Evolutionary conservation across 1,140 invertebrate genomes (phyloP).

Genomic region (Caenorhabditis elegans): WBcel235 BX284606.5:16970001-16970500

Average conservation of each 20-base stretch:
- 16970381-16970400: not conserved
- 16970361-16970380: not conserved
- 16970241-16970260: not conserved
- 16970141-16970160: too few relatives aligned
- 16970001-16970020: not conserved
- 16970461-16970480: not conserved
- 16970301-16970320: not conserved
- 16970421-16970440: not conserved
- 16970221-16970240: not conserved
- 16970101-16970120: not conserved
- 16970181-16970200: not conserved
- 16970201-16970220: not conserved
- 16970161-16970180: not conserved
- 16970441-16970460: not conserved
- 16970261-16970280: not conserved
- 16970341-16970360: not conserved
- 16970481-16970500: not conserved
- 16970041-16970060: conserved; percentile 13
- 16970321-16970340: conserved; percentile 3
- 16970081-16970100: not conserved
- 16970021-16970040: not conserved
- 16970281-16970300: not conserved
- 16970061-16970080: not conserved
- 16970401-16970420: not conserved
- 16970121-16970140: too few relatives aligned